These are phyloP conservation scores for Galeruca laticollis DNA, from an alignment of 2,888 invertebrate species.

Conservation along the genomic window DNA sequence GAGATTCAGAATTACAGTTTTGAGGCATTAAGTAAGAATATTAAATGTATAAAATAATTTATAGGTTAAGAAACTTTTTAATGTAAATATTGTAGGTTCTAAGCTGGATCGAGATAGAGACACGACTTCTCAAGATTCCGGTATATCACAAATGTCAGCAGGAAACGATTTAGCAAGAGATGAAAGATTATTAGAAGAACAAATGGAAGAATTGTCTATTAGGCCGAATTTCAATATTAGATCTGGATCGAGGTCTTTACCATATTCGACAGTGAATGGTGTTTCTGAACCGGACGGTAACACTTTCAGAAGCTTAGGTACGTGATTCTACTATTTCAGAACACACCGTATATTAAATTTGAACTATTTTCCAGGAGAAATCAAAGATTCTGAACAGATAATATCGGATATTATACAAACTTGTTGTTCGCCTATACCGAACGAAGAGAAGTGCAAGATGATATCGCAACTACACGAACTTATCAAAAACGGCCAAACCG, in stretches of 20 bases:
- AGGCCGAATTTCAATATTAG: constrained; percentile 55
- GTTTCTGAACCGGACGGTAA: constrained; percentile 60
- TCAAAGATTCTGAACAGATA: constrained; percentile 61
- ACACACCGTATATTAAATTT: too few relatives aligned
- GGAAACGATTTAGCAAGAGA: constrained; percentile 67
- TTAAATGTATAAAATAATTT: too few relatives aligned
- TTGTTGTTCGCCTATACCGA: constrained; percentile 58
- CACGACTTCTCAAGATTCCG: constrained; percentile 88
- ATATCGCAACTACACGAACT: constrained; percentile 67
- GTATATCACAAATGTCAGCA: constrained; percentile 86
- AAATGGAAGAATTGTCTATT: constrained; percentile 69
- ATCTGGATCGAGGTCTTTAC: constrained; percentile 59
- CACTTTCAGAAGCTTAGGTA: constrained; percentile 62
- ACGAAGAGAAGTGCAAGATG: constrained; percentile 62
- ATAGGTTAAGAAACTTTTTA: too few relatives aligned
- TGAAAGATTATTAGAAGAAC: constrained; percentile 70
- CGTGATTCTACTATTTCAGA: constrained; percentile 35
- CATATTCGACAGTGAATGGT: constrained; percentile 60
- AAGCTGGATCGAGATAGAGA: constrained; percentile 72
- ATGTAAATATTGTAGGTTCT: constrained; percentile 54
- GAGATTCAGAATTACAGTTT: constrained; percentile 94
- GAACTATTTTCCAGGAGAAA: constrained; percentile 51
- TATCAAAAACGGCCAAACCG: constrained; percentile 69
- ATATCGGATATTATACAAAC: constrained; percentile 64
- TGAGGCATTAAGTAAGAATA: constrained; percentile 70